Percentiles rank a stretch among this genome's conserved stretches.
These are phyloP conservation scores for Epizoanthus stellaris DNA, from an alignment of 92 coral and sea anemone genomes.

Conservation along the genomic window DNA sequence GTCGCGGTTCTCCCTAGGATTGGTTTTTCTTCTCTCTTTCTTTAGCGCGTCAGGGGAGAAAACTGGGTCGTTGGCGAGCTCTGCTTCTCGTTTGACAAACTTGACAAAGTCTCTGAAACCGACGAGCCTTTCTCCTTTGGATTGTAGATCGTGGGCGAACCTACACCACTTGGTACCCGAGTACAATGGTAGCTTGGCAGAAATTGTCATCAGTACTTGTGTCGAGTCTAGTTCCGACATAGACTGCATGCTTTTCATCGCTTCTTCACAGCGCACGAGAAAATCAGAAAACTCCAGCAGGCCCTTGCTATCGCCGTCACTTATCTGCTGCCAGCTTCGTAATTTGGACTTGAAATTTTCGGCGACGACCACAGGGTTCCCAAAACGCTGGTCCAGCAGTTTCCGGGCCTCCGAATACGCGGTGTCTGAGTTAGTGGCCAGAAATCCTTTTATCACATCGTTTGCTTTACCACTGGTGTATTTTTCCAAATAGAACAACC, in stretches of 20 bases:
- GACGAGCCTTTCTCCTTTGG: slow-evolving; percentile 36
- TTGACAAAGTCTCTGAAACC: slow-evolving; percentile 52
- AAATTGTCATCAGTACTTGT: slow-evolving; percentile 24
- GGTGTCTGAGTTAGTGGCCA: slow-evolving; percentile 48
- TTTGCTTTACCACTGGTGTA: slow-evolving; percentile 72
- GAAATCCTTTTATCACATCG: slow-evolving; percentile 62
- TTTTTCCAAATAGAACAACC: slow-evolving; percentile 39
- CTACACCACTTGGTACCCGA: slow-evolving; percentile 75
- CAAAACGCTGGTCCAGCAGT: slow-evolving; percentile 42
- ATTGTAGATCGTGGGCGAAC: slow-evolving; percentile 56
- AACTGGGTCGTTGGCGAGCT: slow-evolving; percentile 66
- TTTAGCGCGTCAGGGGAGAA: slow-evolving; percentile 70
- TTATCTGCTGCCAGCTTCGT: slow-evolving; percentile 65
- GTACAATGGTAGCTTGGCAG: slow-evolving; percentile 67
- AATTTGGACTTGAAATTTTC: slow-evolving; percentile 17
- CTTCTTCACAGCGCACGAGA: slow-evolving; percentile 59
- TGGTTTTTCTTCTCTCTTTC: slow-evolving; percentile 40
- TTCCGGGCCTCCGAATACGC: slow-evolving; percentile 57
- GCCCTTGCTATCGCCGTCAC: slow-evolving; percentile 63
- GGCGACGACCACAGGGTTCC: too few relatives aligned
- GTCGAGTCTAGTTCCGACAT: slow-evolving; percentile 67
- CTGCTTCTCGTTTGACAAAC: slow-evolving; percentile 68
- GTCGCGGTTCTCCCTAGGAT: slow-evolving; percentile 3
- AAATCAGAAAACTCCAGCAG: slow-evolving; percentile 65
- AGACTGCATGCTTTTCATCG: slow-evolving; percentile 53